Evolutionary conservation across 2,888 invertebrate species (phyloP).

Genomic region (Strigamia crassipes): DNA sequence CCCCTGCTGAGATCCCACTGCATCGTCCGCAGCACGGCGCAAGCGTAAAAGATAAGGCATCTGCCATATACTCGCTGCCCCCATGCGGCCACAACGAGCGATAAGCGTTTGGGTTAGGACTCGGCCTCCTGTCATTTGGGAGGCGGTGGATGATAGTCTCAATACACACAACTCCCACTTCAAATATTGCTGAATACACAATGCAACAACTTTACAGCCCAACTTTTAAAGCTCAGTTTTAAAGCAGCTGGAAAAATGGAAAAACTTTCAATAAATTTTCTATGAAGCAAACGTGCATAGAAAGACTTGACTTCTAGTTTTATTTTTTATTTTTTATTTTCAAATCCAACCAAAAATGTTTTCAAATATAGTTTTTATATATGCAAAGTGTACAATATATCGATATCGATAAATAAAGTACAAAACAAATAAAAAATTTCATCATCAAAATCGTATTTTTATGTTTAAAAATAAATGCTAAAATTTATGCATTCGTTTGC

Average conservation of each 20-base stretch:
- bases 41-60: slow-evolving; percentile 33
- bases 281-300: slow-evolving; percentile 16
- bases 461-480: too few species aligned
- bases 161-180: slow-evolving; percentile 39
- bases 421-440: too few species aligned
- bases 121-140: slow-evolving; percentile 42
- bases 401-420: too few species aligned
- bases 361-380: not conserved
- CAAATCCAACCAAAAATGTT: not conserved
- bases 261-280: slow-evolving; percentile 28
- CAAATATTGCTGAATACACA: slow-evolving; percentile 40
- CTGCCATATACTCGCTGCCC: slow-evolving; percentile 42
- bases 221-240: slow-evolving; percentile 40
- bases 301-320: slow-evolving; percentile 1
- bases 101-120: slow-evolving; percentile 42
- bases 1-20: slow-evolving; percentile 3
- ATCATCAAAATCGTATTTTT: too few species aligned
- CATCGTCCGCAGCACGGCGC: not conserved
- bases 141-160: slow-evolving; percentile 40
- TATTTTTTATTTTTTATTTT: slow-evolving; percentile 1
- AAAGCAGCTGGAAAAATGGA: slow-evolving; percentile 27
- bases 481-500: too few species aligned
- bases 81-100: slow-evolving; percentile 40
- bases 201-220: slow-evolving; percentile 35
- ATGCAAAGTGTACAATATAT: not conserved